Evolutionary conservation across 2,113 vertebrate species (phyloP), one percentile per base, ranked within the genome.

Genomic region (Enhydra lutris): DNA sequence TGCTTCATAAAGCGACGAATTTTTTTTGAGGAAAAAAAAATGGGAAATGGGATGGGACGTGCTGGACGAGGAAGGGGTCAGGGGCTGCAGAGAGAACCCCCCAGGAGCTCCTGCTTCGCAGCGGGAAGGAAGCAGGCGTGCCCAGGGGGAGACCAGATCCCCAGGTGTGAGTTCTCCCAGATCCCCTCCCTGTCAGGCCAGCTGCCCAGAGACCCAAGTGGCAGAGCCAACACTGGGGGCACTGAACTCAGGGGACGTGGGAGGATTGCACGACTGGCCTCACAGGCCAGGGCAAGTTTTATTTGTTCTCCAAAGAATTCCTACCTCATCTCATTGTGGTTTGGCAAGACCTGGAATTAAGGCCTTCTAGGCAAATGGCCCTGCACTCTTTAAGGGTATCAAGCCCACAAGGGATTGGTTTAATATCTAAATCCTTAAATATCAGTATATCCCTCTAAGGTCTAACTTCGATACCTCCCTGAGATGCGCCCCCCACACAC

Each of bases 291-390:
- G 55, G 24, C 97, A 97, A 57, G 92, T 20, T 42, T 13, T 50
- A 21, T 71, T 82, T 73, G 12, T 78, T 80, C 74, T n/a, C 74
- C 83, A 39, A 88, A 91, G 65, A 93, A 11, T n/a, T 47, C 82
- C 95, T n/a, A 23, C 20, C 34, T 63, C 85, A 39, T 74, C 45
- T 57, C 52, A 18, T 4, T 10, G 85, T 47, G 80, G 20, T 78
- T 21, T 74, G 83, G 50, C 47, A 96, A 87, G 13, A 90, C 55
- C 20, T 45, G 47, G 81, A 91, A 79, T 82, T 12, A 73, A 55
- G 79, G 42, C n/a, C 83, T 95, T 55, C 5, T 17, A 84, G 83
- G 87, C 90, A 96, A 97, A 98, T 81, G 50, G 67, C 89, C 45
- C 36, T 42, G 59, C 29, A 18, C 45, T 86, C 94, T 73, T 80